Conservation (phyloP, 2,888 invertebrate genomes). For the Drosophila antonietae region DNA sequence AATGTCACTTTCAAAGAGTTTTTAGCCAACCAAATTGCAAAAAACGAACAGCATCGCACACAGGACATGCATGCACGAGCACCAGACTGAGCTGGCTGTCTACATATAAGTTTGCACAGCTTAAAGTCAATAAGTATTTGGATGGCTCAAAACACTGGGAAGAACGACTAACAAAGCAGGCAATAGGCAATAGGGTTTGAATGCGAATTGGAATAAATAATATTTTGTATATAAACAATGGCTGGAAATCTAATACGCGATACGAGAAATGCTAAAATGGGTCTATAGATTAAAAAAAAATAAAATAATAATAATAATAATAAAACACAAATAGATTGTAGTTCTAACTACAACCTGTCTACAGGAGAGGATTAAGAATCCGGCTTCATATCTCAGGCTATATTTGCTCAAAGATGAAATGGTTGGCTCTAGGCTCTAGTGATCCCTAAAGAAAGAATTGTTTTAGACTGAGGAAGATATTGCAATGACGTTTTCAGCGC, state of each 20-base stretch:
- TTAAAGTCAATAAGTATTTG: conserved; percentile 44
- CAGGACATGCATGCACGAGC: conserved; percentile 45
- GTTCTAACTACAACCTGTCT: no score
- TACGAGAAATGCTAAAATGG: no score
- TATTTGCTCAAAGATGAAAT: not conserved
- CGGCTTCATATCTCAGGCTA: no score
- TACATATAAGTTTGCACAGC: conserved; percentile 7
- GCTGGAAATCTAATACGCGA: not conserved
- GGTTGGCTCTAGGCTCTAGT: not conserved
- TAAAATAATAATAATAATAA: no score
- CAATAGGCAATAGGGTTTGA: not conserved
- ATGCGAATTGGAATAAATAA: not conserved
- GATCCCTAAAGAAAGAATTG: no score
- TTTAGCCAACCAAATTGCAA: conserved; percentile 45
- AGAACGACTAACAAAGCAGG: not conserved
- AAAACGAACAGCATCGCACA: conserved; percentile 34
- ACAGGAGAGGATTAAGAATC: no score
- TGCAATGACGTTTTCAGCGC: no score
- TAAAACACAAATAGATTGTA: no score
- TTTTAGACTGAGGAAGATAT: no score
- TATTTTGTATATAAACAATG: not conserved
- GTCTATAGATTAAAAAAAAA: no score
- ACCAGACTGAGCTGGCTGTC: conserved; percentile 12
- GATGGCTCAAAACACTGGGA: conserved; percentile 14
- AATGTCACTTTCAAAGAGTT: conserved; percentile 72